Evolutionary conservation across 2,113 vertebrate species (phyloP).

Genomic region (Merops nubicus): DNA sequence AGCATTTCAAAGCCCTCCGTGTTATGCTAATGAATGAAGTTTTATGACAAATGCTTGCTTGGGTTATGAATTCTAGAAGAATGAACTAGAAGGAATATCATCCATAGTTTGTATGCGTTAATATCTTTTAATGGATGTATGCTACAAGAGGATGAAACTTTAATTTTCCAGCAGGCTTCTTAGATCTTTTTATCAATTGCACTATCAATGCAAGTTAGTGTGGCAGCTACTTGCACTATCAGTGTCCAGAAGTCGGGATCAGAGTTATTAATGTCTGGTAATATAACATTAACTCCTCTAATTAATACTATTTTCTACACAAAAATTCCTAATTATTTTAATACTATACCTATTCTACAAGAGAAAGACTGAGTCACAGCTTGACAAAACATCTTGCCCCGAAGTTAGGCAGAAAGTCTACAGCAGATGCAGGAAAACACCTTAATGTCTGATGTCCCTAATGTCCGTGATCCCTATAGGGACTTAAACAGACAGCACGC

Average conservation of each 20-base stretch:
- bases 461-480: neutral
- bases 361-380: neutral
- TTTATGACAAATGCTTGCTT: neutral
- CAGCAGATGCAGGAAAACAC: neutral
- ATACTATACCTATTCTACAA: neutral
- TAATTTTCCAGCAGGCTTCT: neutral
- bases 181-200: neutral
- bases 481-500: neutral
- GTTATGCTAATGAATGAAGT: neutral
- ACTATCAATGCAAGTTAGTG: neutral
- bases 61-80: neutral
- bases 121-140: neutral
- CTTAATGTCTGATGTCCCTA: accelerated
- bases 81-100: neutral
- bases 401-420: neutral
- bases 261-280: neutral
- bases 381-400: neutral
- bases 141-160: neutral
- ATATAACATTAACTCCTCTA: neutral
- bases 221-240: neutral
- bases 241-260: neutral
- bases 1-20: neutral
- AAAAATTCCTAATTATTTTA: neutral
- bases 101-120: neutral
- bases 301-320: neutral